Percentiles rank a stretch among this genome's conserved stretches.
These are phyloP conservation scores for Anoplius nigerrimus DNA, from an alignment of 2,888 invertebrate genomes.

Conservation along the genomic window DNA sequence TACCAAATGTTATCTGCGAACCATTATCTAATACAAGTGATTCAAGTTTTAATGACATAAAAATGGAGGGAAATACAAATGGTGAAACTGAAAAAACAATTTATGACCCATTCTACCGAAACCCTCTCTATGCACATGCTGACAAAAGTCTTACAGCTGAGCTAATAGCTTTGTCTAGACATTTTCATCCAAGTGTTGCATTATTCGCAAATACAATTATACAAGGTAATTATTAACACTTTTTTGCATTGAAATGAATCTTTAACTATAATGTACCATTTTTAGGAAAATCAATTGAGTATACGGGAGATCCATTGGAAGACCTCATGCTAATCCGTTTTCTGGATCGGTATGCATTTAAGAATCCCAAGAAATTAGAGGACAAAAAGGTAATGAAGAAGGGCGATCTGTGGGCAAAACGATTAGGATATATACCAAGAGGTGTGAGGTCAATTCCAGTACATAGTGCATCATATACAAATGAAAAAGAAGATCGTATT, in stretches of 20 bases:
- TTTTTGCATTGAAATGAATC: not conserved
- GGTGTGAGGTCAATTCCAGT: constrained; percentile 85
- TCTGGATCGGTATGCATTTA: constrained; percentile 95
- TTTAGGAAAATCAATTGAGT: constrained; percentile 84
- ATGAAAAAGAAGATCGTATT: constrained; percentile 82
- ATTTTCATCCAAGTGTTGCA: constrained; percentile 95
- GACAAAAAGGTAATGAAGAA: constrained; percentile 76
- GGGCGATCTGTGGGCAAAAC: constrained; percentile 81
- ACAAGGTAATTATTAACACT: constrained; percentile 76
- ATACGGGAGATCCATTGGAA: constrained; percentile 94
- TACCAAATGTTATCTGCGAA: constrained; percentile 54
- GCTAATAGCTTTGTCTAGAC: constrained; percentile 81
- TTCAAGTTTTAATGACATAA: constrained; percentile 11
- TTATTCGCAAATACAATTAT: constrained; percentile 90
- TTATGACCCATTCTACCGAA: constrained; percentile 85
- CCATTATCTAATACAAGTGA: not conserved
- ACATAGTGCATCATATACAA: constrained; percentile 83
- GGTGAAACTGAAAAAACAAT: constrained; percentile 58
- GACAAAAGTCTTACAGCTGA: constrained; percentile 85
- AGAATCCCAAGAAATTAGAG: constrained; percentile 88
- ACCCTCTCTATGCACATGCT: constrained; percentile 91
- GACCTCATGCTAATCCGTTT: constrained; percentile 95
- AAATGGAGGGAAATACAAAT: constrained; percentile 16
- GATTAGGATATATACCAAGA: constrained; percentile 83
- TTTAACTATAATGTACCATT: constrained; percentile 13